These are phyloP conservation scores for Psylliodes chrysocephalus DNA, from an alignment of 2,888 invertebrate genomes.

Conservation along the genomic window DNA sequence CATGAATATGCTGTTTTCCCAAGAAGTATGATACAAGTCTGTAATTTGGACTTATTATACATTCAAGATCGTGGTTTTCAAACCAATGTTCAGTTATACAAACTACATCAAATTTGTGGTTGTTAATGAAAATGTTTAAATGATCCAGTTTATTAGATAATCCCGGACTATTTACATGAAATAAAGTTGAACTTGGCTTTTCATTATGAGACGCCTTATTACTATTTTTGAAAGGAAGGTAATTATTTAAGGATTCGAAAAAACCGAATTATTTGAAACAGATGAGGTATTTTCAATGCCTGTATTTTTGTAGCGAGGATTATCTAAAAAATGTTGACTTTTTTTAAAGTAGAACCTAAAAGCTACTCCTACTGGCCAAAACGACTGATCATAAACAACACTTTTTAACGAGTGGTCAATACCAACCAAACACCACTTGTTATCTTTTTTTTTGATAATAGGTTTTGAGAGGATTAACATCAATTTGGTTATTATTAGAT, in stretches of 20 bases:
- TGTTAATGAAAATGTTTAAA: neutral
- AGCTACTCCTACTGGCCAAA: no score
- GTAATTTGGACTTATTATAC: neutral
- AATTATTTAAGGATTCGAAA: neutral
- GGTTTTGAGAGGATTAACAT: no score
- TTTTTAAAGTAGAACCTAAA: no score
- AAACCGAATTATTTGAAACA: neutral
- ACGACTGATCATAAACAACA: no score
- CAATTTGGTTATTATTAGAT: no score
- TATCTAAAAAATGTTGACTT: no score
- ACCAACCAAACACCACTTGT: no score
- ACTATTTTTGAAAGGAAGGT: neutral
- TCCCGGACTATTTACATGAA: neutral
- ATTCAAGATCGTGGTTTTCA: neutral
- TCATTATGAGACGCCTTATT: neutral
- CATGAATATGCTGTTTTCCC: constrained; percentile 1
- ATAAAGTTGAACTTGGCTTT: neutral
- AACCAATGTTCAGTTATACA: neutral
- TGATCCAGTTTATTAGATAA: neutral
- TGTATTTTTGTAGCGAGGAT: neutral
- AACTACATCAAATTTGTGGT: neutral
- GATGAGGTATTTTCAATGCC: neutral
- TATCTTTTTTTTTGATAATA: no score
- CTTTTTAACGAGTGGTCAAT: no score
- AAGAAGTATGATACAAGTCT: neutral